A percentile compares a stretch with the other conserved stretches of the same genome.
These are phyloP conservation scores for Plodia interpunctella DNA, from an alignment of 1,140 invertebrate species.

Conservation along the genomic window DNA sequence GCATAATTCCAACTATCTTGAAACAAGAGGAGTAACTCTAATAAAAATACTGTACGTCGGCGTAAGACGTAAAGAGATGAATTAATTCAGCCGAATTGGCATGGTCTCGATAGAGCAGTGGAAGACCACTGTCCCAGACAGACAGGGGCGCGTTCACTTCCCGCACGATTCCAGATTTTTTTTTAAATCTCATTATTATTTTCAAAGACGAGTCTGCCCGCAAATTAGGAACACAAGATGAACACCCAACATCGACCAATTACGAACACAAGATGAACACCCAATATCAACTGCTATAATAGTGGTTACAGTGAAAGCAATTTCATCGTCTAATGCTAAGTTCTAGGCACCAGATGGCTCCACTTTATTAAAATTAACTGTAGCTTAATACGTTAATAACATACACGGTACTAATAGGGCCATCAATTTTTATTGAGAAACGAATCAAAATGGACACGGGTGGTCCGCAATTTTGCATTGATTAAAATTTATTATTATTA, in stretches of 20 bases:
- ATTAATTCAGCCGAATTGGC: too few relatives aligned
- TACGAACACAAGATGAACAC: neutral
- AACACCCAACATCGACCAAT: neutral
- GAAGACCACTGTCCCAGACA: too few relatives aligned
- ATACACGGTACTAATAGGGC: conserved; percentile 45
- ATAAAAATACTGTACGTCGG: too few relatives aligned
- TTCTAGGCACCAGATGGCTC: conserved; percentile 23
- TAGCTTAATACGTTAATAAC: conserved; percentile 62
- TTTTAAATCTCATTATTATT: too few relatives aligned
- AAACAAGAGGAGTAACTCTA: too few relatives aligned
- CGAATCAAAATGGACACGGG: conserved; percentile 39
- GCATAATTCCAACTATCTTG: too few relatives aligned
- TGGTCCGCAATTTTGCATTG: conserved; percentile 43
- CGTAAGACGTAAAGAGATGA: too few relatives aligned
- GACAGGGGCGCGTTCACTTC: too few relatives aligned
- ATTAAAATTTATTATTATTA: conserved; percentile 19
- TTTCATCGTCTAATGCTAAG: conserved; percentile 15
- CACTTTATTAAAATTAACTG: conserved; percentile 59
- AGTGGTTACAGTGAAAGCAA: conserved; percentile 7
- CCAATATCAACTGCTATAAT: neutral
- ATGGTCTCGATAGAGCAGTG: too few relatives aligned
- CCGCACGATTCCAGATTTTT: too few relatives aligned
- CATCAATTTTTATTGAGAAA: conserved; percentile 66
- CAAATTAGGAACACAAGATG: too few relatives aligned
- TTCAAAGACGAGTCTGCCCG: too few relatives aligned